Conservation (phyloP, 2,113 vertebrate genomes). For the Tauraco erythrolophus region DNA sequence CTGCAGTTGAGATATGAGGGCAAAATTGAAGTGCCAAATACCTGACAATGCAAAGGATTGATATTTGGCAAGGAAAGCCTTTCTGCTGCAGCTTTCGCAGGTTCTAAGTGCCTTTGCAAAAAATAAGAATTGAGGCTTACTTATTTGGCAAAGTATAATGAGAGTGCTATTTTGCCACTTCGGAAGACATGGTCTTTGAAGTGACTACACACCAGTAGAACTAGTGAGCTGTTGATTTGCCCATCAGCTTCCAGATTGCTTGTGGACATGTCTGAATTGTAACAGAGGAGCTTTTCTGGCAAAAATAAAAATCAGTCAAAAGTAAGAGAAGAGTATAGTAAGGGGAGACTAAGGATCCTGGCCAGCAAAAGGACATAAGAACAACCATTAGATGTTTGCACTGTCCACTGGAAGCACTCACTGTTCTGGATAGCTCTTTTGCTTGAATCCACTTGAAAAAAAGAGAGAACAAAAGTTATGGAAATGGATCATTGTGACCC, state of each 20-base stretch:
- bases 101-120: background rate
- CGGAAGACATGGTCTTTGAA: background rate
- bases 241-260: background rate
- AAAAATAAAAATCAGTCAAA: background rate
- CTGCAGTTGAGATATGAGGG: background rate
- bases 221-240: background rate
- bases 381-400: background rate
- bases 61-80: background rate
- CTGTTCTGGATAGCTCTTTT: background rate
- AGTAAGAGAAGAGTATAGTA: background rate
- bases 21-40: background rate
- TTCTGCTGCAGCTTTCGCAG: background rate
- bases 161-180: background rate
- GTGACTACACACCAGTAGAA: background rate
- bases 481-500: background rate
- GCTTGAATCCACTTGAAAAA: background rate
- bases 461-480: background rate
- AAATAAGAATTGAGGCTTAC: background rate
- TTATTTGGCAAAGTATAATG: background rate
- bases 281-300: background rate
- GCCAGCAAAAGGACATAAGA: background rate
- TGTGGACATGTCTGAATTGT: background rate
- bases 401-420: background rate
- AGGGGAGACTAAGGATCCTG: background rate
- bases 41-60: background rate